Base-by-base conservation (phyloP, 2,888 invertebrate species). In the Lagria hirta region DNA sequence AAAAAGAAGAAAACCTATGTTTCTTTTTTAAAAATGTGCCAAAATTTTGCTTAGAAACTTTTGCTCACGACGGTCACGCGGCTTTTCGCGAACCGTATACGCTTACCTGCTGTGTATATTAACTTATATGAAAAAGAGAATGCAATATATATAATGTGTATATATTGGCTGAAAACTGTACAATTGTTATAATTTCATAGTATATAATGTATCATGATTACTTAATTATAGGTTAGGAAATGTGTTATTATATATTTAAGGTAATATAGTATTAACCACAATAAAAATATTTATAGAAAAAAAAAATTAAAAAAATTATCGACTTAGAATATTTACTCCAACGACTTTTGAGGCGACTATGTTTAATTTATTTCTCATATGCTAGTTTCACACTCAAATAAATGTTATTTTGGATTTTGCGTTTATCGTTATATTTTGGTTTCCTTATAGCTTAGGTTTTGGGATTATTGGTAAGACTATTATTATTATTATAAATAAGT, bases 141-240 rank as follows among this genome's bases (percentile, higher is more conserved):
- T 69, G 71, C 71, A 71, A 72, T 72, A 70, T 68, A 64, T 60
- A 48, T 48, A 42, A 57, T 65, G 61, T 70, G 65, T 70, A 67
- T 70, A 68, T 70, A 70, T 70, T 64, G 68, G 69, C 69, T 69
- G 69, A 70, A 60, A 64, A 67, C 61, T 71, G 72, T 72, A 72
- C 71, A 72, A 71, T 70, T 72, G 71, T 72, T 72, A 71, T 71
- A 62, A 70, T 71, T 72, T 72, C 69, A 72, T 70, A 71, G 69
- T 67, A 69, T 72, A 71, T 71, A 66, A 55, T 60, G 54, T 54
- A 58, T 54, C 50, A 52, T 50, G 51, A 49, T 43, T 60, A 64
- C 61, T 61, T 62, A 61, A 57, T 52, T 52, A 34, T 66, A 65
- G 61, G 24, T 47, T 64, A 64, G 62, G 57, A 61, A 65, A 65